phyloP scores from a whole-genome alignment of 1,140 invertebrate species.

The Tetranychus urticae region DNA sequence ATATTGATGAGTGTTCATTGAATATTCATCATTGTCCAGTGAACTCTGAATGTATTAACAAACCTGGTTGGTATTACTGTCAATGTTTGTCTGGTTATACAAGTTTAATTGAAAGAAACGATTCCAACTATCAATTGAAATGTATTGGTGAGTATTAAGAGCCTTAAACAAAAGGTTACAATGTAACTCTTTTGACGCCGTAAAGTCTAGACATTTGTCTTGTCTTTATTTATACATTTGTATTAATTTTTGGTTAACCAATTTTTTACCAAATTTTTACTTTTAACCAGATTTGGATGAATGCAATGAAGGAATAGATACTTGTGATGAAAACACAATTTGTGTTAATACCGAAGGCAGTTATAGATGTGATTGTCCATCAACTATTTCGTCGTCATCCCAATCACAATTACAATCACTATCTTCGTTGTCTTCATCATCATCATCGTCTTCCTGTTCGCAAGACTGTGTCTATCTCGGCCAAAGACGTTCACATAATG shows the following conservation, averaged over 20 bases:
- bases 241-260: not conserved
- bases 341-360: constrained; percentile 65
- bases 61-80: constrained; percentile 77
- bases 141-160: constrained; percentile 4
- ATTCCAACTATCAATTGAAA: constrained; percentile 24
- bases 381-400: not conserved
- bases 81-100: constrained; percentile 56
- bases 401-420: not conserved
- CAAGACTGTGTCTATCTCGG: not conserved
- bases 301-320: constrained; percentile 34
- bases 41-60: constrained; percentile 59
- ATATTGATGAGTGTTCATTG: constrained; percentile 59
- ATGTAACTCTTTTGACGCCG: not conserved
- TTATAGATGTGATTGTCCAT: constrained; percentile 48
- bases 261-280: not conserved
- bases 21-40: constrained; percentile 41
- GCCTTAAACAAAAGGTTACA: too few species aligned
- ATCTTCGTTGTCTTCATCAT: too few species aligned
- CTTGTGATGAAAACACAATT: constrained; percentile 49
- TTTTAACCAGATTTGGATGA: constrained; percentile 39
- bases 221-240: not conserved
- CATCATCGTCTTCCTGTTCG: not conserved
- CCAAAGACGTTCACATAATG: not conserved
- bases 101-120: constrained; percentile 9
- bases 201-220: not conserved